Evolutionary conservation across 2,888 invertebrate genomes (phyloP), one percentile per base, ranked within the genome.

Genomic region (Andrena minutula): DNA sequence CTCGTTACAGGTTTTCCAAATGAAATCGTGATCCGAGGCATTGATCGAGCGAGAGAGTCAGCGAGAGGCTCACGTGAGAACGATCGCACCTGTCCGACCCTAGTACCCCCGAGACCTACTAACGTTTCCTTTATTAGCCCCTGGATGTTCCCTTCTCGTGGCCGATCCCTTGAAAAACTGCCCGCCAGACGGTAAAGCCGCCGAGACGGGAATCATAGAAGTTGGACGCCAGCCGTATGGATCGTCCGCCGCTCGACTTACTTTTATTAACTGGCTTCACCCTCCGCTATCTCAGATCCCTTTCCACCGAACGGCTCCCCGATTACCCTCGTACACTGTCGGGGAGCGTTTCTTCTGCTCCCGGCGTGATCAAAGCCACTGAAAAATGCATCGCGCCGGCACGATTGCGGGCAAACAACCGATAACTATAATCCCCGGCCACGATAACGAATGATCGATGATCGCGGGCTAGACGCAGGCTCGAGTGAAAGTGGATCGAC

Each of bases 41-140:
- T 78, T 64, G 83, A 79, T 47, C 32, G 69, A 58, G 69, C 6
- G 53, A 56, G 63, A 16, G 28, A 35, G 74, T 41, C 53, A 56
- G 23, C 10, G 70, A 73, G 68, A 41, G 61, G 63, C 53, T 78
- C 51, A 58, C 66, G 66, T 86, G 85, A 79, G 85, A 85, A 73
- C 41, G n/a, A 49, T 60, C 66, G 60, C 85, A 85, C 65, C 79
- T 86, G 85, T 41, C 53, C 30, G 32, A 69, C 77, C 32, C 63
- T 63, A 79, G 10, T 61, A 61, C 23, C 61, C 4, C 5, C 35
- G 12, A 53, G 51, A 63, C 69, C 61, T 68, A 35, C 61, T 30
- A 68, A 32, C 49, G n/a, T 35, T 32, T 16, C 26, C 41, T 32
- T 47, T 47, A 28, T 47, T 51, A 20, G 26, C 47, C 16, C 30